Percentiles rank a stretch among this genome's conserved stretches.
These are phyloP conservation scores for Cossypha caffra DNA, from an alignment of 2,797 vertebrate genomes.

Conservation along the genomic window DNA sequence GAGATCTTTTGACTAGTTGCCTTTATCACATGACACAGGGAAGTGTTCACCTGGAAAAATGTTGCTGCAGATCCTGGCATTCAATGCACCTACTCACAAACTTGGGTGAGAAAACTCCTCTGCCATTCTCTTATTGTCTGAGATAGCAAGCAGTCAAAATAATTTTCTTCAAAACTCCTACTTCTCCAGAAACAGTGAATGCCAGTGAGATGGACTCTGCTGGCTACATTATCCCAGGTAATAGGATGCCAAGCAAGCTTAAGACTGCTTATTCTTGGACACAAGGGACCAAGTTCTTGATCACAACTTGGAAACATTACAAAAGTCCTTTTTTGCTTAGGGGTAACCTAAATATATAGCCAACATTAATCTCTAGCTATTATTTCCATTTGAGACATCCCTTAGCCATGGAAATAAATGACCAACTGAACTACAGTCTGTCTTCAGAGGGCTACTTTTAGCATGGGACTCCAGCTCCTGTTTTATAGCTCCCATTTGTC, in stretches of 20 bases:
- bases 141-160: not conserved
- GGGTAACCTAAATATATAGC: constrained; percentile 1
- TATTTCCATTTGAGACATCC: not conserved
- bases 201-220: not conserved
- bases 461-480: not conserved
- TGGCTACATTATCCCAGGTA: not conserved
- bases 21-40: not conserved
- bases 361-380: not conserved
- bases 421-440: not conserved
- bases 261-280: constrained; percentile 3
- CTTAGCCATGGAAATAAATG: not conserved
- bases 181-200: not conserved
- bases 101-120: not conserved
- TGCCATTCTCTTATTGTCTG: not conserved
- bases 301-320: constrained; percentile 1
- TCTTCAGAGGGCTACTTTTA: constrained; percentile 15
- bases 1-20: not conserved
- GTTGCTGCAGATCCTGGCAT: not conserved
- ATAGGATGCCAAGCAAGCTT: not conserved
- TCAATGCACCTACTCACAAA: not conserved
- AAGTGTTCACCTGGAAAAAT: not conserved
- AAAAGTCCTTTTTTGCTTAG: not conserved
- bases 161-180: not conserved
- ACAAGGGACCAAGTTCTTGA: not conserved
- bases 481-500: constrained; percentile 24